Base-by-base conservation (phyloP, 1,140 invertebrate genomes). In the Micrasema longulum region DNA sequence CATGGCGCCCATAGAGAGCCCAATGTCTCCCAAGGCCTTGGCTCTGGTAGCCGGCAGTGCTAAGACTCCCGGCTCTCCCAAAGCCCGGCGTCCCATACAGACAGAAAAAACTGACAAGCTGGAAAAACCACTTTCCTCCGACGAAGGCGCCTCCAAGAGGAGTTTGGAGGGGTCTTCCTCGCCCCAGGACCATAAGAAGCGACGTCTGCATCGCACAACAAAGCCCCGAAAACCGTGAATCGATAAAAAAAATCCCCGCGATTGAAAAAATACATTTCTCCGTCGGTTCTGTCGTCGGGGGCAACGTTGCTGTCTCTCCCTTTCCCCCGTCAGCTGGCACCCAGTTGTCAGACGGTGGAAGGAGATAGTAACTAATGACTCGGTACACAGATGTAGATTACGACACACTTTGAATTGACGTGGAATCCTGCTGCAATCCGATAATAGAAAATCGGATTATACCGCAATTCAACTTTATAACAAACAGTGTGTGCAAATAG, bases 221-320 rank as follows among this genome's bases (percentile, higher is more conserved):
- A 76, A 76, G 50, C 74, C 71, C 18, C 50, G 74, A 2, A 76
- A 76, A 48, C 70, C 41, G 55, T 75, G 65, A 74, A 57, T 63
- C 26, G 31, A 41, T n/a, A 18, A n/a, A 31, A 64, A 3, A 5
- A 26, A 14, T 14, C 55, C 22, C 57, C 11, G 38, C 57, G 43
- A 64, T 18, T 64, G 60, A 64, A 48, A 26, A 12, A 62, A 22
- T 57, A 31, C 26, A 31, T 7, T n/a, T 31, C 26, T 57, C 53
- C 48, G 48, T 52, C 48, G 20, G 14, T 18, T 38, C 55, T 18
- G 16, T 22, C 55, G 1, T 10, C 10, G 35, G 36, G 50, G 50
- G 26, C 26, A 7, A 4, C 7, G 26, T 31, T 7, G 26, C 26
- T 31, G 7, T 31, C 26, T 7, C 7, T 31, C 2, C 26, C 26